Percentiles rank a stretch among this genome's conserved stretches.
Evolutionary conservation across 2,797 vertebrate species (phyloP).

Genomic region (Macropodus opercularis): DNA sequence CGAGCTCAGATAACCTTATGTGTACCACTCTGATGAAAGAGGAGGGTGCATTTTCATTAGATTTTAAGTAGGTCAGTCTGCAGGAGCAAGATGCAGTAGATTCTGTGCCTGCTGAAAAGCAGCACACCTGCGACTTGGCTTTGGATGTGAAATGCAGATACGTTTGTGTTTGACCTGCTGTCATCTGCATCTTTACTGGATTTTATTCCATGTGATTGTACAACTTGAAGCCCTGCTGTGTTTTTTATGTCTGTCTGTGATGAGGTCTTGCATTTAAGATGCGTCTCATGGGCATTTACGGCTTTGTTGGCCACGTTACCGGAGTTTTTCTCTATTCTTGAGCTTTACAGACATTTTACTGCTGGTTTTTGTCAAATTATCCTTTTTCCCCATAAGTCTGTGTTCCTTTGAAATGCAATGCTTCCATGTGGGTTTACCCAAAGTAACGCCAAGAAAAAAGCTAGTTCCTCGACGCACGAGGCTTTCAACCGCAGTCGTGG

Average conservation of each 20-base stretch:
- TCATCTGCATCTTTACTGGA: constrained; percentile 12
- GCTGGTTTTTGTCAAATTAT: constrained; percentile 1
- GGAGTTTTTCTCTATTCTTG: background rate
- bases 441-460: background rate
- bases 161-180: no score
- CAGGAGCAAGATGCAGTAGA: constrained; percentile 45
- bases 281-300: constrained; percentile 34
- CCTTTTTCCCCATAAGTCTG: background rate
- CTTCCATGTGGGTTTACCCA: background rate
- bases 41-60: constrained; percentile 56
- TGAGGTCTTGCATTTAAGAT: constrained; percentile 38
- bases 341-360: constrained; percentile 4
- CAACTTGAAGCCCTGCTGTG: constrained; percentile 39
- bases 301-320: constrained; percentile 1
- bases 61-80: constrained; percentile 68
- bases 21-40: constrained; percentile 51
- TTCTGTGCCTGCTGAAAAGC: constrained; percentile 42
- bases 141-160: constrained; percentile 39
- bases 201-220: constrained; percentile 34
- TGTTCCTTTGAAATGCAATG: background rate
- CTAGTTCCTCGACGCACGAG: no score
- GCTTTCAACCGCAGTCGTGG: no score
- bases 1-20: constrained; percentile 61
- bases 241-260: constrained; percentile 39
- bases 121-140: constrained; percentile 48